Base-by-base conservation (phyloP, 2,797 vertebrate species). In the Austrolebias charrua region DNA sequence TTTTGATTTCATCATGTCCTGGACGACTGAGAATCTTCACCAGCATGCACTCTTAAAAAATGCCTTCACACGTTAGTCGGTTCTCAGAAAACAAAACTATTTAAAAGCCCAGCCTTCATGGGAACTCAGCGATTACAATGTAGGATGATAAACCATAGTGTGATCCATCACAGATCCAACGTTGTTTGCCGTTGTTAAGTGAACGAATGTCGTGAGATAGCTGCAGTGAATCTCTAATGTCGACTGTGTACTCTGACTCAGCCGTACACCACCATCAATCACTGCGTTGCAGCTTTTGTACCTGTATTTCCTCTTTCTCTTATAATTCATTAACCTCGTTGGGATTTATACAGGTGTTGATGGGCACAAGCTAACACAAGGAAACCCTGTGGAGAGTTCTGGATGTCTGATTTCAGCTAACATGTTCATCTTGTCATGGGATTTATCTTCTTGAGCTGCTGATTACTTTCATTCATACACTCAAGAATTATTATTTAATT, bases 241-340 rank as follows among this genome's bases (percentile, higher is more conserved):
- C 19, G 24, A 61, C 63, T 52, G 65, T 80, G 79, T 78, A 49
- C 82, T 75, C 59, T 81, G 69, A 80, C 83, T 77, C 60, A 40
- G 67, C 72, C 60, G 78, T 76, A 77, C 79, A 33, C 64, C n/a
- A 53, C 66, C 86, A 90, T 91, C 79, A 79, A 88, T 91, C 88
- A 90, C 73, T 4, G 55, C 61, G 77, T 78, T 77, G 65, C 54
- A 68, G 79, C 35, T 68, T 52, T 66, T 66, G 70, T 65, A 60
- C 55, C 58, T 63, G 78, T 73, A 67, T 90, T 92, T 93, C 92
- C 91, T 84, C 87, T 92, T 91, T 91, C 83, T 85, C 69, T 78
- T 55, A 82, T 90, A 77, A 91, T 85, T 91, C 80, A 93, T 92
- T 92, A 91, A 93, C 68, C 20, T 29, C 40, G 2, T 15, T 24